Evolutionary conservation across 2,113 vertebrate genomes (phyloP), one percentile per base, ranked within the genome.

Genomic region (Geococcyx californianus): DNA sequence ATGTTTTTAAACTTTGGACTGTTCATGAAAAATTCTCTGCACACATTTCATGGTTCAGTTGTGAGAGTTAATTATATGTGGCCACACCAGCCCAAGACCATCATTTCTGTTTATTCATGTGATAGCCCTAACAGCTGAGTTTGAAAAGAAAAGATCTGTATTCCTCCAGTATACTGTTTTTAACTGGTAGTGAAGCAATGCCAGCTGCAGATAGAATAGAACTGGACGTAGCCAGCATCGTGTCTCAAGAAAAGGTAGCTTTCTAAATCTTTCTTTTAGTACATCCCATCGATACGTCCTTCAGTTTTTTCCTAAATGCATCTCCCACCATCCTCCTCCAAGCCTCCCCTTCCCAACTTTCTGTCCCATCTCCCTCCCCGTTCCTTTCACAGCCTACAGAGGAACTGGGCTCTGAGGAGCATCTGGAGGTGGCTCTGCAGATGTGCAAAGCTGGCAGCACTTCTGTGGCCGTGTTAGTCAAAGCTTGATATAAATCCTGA

Each of bases 301-400:
- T 84, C 69, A 51, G 7, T 33, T 72, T 84, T 85, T 84, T 84
- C 44, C 67, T 54, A 44, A 69, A 77, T 74, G 25, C 33, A 19
- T 82, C 19, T 47, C 33, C 15, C 47, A 51, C 18, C 11, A 38
- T 51, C 26, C 10, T 85, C 7, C 11, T 85, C 47, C 59, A 73
- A 72, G 80, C 10, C 21, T 86, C 11, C 18, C 15, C 29, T 62
- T 52, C 64, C 68, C 60, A 77, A 4, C 34, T 70, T 78, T 62
- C 66, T 28, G 5, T 52, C 36, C 25, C 11, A 36, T 95, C 49
- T 93, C 34, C 33, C 44, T 91, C 44, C 34, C 49, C 77, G 45
- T 95, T 95, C 78, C n/a, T 92, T 95, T 98, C 90, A 93, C 1
- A 1, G 54, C 19, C 77, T 91, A 78, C 80, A 84, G 96, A 95